Base-by-base conservation (phyloP, 1,140 invertebrate genomes). In the Phenacoccus solenopsis region DNA sequence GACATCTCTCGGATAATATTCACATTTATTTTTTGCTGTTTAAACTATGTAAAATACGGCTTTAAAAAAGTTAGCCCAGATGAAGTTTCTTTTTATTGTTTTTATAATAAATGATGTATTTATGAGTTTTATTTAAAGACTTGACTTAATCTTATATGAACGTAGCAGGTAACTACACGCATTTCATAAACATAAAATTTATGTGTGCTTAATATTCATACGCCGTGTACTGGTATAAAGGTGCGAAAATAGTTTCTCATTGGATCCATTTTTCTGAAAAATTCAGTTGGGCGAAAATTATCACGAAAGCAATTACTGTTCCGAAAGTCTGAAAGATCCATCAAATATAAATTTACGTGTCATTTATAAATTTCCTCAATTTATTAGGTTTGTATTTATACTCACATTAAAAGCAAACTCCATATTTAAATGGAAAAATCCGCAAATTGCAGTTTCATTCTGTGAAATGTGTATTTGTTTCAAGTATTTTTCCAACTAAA, bases 401-500 rank as follows among this genome's bases (percentile, higher is more conserved):
- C 21, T 64, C 25, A 25, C 59, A 24, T 64, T 3, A 27, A 64
- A 64, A 24, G 22, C 59, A 25, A 64, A 64, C 25, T 64, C 59
- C 59, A 64, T 64, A 64, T 64, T 64, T 22, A 64, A 64, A 25
- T 64, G 59, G 16, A 64, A 64, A 64, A 64, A 64, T 16, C 59
- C 59, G 20, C 59, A 64, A 24, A 64, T 24, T 16, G 59, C 59
- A 1, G 16, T 25, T 20, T 27, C 21, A 22, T 64, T 20, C 25
- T 3, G 22, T 10, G 59, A 16, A 24, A 10, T 24, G 16, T 64
- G 21, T 10, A 64, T 10, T 64, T 25, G 25, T 24, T 25, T 25
- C 13, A 64, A 25, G 25, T 64, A 64, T 64, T 64, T 64, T 64
- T 64, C 59, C 2, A 64, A 10, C 59, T 64, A 16, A 64, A 24